These are phyloP conservation scores for Acleris cristana DNA, from an alignment of 2,888 invertebrate genomes.

Conservation along the genomic window DNA sequence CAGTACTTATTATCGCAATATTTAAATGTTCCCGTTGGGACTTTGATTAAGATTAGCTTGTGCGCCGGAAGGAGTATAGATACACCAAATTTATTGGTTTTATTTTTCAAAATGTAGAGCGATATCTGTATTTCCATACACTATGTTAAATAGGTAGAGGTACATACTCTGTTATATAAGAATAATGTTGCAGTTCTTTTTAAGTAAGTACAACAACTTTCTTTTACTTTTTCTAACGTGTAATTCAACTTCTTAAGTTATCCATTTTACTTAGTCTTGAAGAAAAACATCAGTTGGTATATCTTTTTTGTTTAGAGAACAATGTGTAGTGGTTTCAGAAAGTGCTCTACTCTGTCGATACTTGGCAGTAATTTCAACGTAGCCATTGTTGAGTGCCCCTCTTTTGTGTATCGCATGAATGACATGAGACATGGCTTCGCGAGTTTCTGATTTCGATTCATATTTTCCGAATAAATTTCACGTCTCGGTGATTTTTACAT, in stretches of 20 bases:
- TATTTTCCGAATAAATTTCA: slow-evolving; percentile 41
- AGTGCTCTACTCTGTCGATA: slow-evolving; percentile 59
- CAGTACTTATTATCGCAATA: no score
- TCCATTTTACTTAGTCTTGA: background rate
- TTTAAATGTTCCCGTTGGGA: no score
- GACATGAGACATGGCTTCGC: slow-evolving; percentile 53
- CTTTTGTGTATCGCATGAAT: slow-evolving; percentile 60
- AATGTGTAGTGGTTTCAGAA: slow-evolving; percentile 57
- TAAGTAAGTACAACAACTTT: background rate
- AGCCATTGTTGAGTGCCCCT: slow-evolving; percentile 57
- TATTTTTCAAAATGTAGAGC: no score
- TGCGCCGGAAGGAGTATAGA: no score
- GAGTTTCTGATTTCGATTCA: slow-evolving; percentile 50
- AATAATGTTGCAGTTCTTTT: no score
- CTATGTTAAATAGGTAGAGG: background rate
- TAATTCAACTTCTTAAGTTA: background rate
- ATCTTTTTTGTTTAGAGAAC: slow-evolving; percentile 56
- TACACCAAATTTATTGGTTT: no score
- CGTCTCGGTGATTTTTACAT: slow-evolving; percentile 9
- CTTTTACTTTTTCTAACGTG: no score
- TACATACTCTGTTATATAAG: background rate
- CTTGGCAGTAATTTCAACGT: slow-evolving; percentile 61
- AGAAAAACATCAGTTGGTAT: slow-evolving; percentile 18
- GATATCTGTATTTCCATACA: background rate
- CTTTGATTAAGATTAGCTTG: no score